Evolutionary conservation across 2,113 vertebrate genomes (phyloP).

Genomic region (Megaceryle maxima): DNA sequence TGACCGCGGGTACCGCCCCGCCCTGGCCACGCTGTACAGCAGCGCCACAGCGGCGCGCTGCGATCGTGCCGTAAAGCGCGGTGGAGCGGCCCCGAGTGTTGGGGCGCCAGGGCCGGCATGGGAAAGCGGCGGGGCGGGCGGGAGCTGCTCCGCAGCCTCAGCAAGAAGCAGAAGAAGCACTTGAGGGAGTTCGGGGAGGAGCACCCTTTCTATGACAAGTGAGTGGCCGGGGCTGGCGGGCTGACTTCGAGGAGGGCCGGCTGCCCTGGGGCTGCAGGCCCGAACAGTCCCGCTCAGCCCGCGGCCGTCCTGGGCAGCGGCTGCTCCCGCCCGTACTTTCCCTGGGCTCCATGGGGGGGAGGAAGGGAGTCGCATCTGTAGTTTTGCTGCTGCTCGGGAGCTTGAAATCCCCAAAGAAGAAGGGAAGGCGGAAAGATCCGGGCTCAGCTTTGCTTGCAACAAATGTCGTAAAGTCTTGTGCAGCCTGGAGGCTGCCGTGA

Average conservation of each 20-base stretch:
- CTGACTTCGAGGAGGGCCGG: too few species aligned
- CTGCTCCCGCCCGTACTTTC: fast-evolving
- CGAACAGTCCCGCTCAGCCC: background rate
- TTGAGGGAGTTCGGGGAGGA: constrained; percentile 92
- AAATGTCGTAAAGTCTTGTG: fast-evolving
- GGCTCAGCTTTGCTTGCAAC: fast-evolving
- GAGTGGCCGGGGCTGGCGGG: background rate
- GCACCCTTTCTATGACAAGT: constrained; percentile 90
- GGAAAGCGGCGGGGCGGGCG: constrained; percentile 78
- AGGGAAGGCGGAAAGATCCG: background rate
- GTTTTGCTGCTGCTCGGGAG: background rate
- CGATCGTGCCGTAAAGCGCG: background rate
- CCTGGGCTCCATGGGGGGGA: too few species aligned
- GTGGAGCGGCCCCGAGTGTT: background rate
- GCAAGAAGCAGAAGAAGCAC: constrained; percentile 90
- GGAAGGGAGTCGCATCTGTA: fast-evolving
- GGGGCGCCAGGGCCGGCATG: fast-evolving
- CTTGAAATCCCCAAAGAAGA: background rate
- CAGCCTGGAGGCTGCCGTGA: fast-evolving
- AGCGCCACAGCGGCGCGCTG: background rate
- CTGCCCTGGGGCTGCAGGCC: background rate
- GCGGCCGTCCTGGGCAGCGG: background rate
- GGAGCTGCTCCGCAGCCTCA: constrained; percentile 72
- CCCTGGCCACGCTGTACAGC: background rate
- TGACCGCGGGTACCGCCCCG: background rate